A percentile compares a stretch with the other conserved stretches of the same genome.
phyloP scores from a whole-genome alignment of 2,113 vertebrate genomes.

The Conger conger region DNA sequence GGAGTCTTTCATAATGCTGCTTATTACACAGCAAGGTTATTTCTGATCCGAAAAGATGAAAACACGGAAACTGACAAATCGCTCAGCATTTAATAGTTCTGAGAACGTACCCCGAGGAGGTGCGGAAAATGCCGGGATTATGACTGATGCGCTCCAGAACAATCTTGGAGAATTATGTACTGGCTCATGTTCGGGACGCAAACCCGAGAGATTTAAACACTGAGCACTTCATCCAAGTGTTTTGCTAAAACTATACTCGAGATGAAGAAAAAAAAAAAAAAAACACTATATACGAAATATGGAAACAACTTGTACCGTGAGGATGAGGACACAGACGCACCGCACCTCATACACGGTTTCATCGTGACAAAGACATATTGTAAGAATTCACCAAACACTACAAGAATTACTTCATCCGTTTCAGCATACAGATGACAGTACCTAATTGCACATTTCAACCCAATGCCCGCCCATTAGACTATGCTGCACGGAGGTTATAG shows the following conservation, averaged over 20 bases:
- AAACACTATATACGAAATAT: not conserved
- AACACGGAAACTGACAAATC: constrained; percentile 1
- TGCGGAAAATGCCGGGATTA: not conserved
- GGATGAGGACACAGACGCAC: not conserved
- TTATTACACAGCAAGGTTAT: not conserved
- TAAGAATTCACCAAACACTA: too few species aligned
- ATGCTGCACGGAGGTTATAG: too few species aligned
- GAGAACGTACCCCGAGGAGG: not conserved
- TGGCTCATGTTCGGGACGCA: not conserved
- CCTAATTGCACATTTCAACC: too few species aligned
- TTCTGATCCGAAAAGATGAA: constrained; percentile 6
- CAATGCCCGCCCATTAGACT: too few species aligned
- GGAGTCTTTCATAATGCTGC: constrained; percentile 4
- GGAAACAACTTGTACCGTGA: not conserved
- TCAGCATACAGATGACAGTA: too few species aligned
- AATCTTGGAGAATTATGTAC: not conserved
- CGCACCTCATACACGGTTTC: too few species aligned
- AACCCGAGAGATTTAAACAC: not conserved
- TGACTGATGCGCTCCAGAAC: not conserved
- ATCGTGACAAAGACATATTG: too few species aligned
- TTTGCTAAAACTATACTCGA: not conserved
- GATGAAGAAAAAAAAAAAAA: too few species aligned
- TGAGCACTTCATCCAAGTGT: not conserved
- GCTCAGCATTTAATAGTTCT: not conserved
- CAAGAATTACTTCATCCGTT: too few species aligned